Conservation (phyloP, 1,140 invertebrate genomes). For the Cheumatopsyche charites region DNA sequence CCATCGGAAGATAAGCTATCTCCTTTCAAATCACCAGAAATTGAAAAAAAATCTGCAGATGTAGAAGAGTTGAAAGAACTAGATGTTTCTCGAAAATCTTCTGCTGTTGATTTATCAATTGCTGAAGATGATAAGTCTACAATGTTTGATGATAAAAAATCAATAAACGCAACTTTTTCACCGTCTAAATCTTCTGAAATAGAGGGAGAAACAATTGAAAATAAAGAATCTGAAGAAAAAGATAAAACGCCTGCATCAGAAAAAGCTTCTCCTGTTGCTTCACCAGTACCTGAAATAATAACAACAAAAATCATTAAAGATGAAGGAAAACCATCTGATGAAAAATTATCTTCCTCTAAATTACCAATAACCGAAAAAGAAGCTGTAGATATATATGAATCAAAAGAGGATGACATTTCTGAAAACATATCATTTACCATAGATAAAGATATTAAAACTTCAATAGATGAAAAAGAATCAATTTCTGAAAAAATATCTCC, state of each 20-base stretch:
- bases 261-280: too few relatives aligned
- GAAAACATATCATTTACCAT: too few relatives aligned
- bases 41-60: background rate
- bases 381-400: too few relatives aligned
- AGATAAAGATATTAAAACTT: too few relatives aligned
- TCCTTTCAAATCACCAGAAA: background rate
- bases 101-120: background rate
- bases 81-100: background rate
- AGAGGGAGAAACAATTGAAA: too few relatives aligned
- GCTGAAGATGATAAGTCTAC: background rate
- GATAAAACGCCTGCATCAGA: too few relatives aligned
- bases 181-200: too few relatives aligned
- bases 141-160: background rate
- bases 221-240: too few relatives aligned
- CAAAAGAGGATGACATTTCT: too few relatives aligned
- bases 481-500: background rate
- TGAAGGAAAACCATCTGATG: background rate
- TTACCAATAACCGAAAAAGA: too few relatives aligned
- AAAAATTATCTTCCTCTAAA: background rate
- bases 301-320: background rate
- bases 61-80: background rate
- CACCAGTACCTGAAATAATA: too few relatives aligned
- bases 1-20: background rate
- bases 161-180: too few relatives aligned
- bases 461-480: slow-evolving; percentile 6